Evolutionary conservation across 2,113 vertebrate genomes (phyloP).

Genomic region (Pseudonaja textilis): DNA sequence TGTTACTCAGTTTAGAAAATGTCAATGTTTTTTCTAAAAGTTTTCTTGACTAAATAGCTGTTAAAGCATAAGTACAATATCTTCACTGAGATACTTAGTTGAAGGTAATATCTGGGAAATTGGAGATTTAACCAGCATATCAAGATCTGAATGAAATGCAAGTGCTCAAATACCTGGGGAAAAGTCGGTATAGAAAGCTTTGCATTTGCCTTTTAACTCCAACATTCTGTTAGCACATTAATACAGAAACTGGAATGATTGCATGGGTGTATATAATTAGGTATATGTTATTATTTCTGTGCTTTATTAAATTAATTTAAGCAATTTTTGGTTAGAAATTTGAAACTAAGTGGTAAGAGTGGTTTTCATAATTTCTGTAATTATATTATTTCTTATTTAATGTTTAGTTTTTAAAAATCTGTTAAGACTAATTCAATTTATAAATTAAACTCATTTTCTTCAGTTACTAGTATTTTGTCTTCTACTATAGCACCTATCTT

Average conservation of each 20-base stretch:
- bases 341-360: neutral
- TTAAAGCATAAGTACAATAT: neutral
- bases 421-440: neutral
- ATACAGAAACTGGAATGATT: neutral
- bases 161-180: neutral
- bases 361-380: neutral
- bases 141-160: neutral
- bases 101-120: neutral
- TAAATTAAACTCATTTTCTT: neutral
- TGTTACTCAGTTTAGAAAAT: neutral
- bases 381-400: neutral
- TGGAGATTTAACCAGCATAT: constrained; percentile 4
- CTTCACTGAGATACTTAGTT: neutral
- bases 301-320: constrained; percentile 12
- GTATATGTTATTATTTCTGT: neutral
- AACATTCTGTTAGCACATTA: neutral
- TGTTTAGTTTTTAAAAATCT: neutral
- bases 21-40: neutral
- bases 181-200: neutral
- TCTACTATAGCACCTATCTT: neutral
- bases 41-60: neutral
- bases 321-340: neutral
- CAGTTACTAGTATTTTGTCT: neutral
- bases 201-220: constrained; percentile 5
- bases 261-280: neutral